Conservation (phyloP, 2,113 vertebrate species). For the Vulpes vulpes region DNA sequence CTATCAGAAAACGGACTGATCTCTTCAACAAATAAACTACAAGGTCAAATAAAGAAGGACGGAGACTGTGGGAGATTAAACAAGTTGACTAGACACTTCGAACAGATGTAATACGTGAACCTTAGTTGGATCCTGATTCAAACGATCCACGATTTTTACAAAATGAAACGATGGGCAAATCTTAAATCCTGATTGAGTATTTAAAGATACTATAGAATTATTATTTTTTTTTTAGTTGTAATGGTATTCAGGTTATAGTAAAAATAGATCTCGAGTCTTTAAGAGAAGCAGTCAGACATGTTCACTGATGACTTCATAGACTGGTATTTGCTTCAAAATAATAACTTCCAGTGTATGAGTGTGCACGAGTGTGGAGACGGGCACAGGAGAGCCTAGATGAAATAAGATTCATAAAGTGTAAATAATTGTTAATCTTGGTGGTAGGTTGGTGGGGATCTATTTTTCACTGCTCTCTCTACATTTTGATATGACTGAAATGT, state of each 20-base stretch:
- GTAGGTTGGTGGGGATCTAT: neutral
- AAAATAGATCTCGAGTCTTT: neutral
- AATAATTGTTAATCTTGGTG: neutral
- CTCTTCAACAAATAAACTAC: neutral
- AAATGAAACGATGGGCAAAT: neutral
- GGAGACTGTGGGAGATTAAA: neutral
- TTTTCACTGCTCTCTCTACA: neutral
- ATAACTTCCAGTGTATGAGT: neutral
- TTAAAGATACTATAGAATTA: neutral
- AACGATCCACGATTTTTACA: neutral
- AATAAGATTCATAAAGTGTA: neutral
- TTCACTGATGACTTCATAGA: neutral
- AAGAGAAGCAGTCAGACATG: neutral
- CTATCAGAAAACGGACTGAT: neutral
- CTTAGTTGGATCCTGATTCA: neutral
- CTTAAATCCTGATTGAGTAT: neutral
- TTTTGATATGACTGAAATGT: neutral
- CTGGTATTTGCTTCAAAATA: neutral
- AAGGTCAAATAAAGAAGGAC: neutral
- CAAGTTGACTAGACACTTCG: neutral
- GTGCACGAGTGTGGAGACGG: rapidly evolving
- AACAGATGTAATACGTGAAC: neutral
- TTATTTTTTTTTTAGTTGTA: neutral
- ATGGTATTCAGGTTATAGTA: neutral
- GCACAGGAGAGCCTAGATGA: neutral